Percentiles rank a stretch among this genome's conserved stretches.
These are phyloP conservation scores for Drosophila quinaria DNA, from an alignment of 2,888 invertebrate genomes.

Conservation along the genomic window DNA sequence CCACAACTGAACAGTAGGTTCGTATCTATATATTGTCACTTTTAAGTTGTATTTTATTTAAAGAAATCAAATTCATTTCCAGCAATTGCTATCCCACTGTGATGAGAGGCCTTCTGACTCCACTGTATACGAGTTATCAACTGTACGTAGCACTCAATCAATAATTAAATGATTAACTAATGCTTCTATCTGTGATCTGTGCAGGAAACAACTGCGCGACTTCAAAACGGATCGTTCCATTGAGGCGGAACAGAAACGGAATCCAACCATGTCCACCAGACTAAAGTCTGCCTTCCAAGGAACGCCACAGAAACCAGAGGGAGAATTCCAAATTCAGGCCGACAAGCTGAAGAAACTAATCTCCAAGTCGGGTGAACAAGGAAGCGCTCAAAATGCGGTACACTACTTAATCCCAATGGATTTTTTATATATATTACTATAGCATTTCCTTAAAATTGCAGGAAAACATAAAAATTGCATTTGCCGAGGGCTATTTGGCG, in stretches of 20 bases:
- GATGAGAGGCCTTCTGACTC: conserved; percentile 55
- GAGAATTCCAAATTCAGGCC: conserved; percentile 66
- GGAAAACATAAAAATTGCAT: conserved; percentile 93
- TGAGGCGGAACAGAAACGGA: conserved; percentile 90
- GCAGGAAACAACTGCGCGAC: conserved; percentile 86
- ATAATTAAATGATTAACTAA: background rate
- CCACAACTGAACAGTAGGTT: conserved; percentile 29
- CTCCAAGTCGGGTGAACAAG: conserved; percentile 61
- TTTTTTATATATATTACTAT: no score
- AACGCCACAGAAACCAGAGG: conserved; percentile 68
- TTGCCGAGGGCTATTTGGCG: conserved; percentile 95
- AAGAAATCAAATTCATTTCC: conserved; percentile 3
- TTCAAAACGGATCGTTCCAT: conserved; percentile 93
- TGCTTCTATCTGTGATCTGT: background rate
- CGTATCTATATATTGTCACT: background rate
- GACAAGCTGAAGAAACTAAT: conserved; percentile 81
- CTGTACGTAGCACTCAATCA: conserved; percentile 52
- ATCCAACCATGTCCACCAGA: conserved; percentile 90
- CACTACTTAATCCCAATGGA: no score
- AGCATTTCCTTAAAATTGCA: conserved; percentile 74
- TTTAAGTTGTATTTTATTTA: background rate
- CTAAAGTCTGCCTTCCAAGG: conserved; percentile 86
- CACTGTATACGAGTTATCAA: conserved; percentile 62
- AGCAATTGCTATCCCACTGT: conserved; percentile 57
- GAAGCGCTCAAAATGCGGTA: conserved; percentile 67